phyloP scores from a whole-genome alignment of 2,888 invertebrate genomes.

The Rutpela maculata region DNA sequence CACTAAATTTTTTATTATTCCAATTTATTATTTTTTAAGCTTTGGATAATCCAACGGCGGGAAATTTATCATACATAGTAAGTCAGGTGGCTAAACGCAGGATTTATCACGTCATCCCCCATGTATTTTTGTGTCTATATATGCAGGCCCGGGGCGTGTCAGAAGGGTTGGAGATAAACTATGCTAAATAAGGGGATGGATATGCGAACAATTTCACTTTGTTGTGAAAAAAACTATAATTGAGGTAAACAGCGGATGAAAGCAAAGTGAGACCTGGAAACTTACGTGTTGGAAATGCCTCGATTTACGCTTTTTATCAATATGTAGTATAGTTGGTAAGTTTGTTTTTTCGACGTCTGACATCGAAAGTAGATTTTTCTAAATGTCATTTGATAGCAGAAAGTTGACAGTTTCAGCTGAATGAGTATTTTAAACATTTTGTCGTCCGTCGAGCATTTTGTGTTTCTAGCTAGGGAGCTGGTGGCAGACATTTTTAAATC shows the following conservation, averaged over 20 bases:
- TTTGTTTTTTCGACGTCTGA: too few relatives aligned
- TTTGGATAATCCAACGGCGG: neutral
- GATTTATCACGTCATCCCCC: constrained; percentile 2
- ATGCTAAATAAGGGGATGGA: constrained; percentile 21
- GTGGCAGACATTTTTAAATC: too few relatives aligned
- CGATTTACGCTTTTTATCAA: too few relatives aligned
- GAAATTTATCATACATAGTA: neutral
- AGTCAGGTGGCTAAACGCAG: neutral
- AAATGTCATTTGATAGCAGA: too few relatives aligned
- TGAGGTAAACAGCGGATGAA: neutral
- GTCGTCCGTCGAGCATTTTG: too few relatives aligned
- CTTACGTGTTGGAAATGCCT: too few relatives aligned
- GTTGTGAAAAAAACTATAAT: neutral
- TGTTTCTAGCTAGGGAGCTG: too few relatives aligned
- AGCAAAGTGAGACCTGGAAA: neutral
- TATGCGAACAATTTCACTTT: neutral
- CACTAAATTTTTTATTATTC: neutral
- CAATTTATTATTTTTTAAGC: neutral
- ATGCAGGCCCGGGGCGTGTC: neutral
- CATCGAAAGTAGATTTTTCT: too few relatives aligned
- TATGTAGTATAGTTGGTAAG: too few relatives aligned
- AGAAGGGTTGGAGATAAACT: constrained; percentile 24
- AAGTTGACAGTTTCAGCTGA: too few relatives aligned
- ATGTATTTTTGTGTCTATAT: neutral
- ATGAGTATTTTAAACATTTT: too few relatives aligned